Conservation (phyloP, 1,140 invertebrate genomes). For the Neotoxoptera formosana region DNA sequence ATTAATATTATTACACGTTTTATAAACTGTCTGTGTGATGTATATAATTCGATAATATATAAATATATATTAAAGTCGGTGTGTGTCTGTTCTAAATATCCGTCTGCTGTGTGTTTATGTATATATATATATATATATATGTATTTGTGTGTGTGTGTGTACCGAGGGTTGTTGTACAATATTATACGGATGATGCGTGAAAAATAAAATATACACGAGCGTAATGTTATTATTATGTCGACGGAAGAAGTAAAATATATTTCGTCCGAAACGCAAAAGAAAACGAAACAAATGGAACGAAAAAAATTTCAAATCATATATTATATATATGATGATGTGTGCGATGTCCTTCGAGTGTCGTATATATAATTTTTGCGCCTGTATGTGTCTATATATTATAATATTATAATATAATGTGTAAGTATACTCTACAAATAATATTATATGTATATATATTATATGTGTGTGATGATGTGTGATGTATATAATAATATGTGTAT, state of each 20-base stretch:
- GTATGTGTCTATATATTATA: not conserved
- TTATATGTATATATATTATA: not conserved
- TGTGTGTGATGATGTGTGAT: not conserved
- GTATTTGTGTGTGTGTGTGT: not conserved
- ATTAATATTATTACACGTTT: not conserved
- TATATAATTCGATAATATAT: conserved; percentile 3
- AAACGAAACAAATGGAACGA: conserved; percentile 7
- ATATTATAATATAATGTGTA: not conserved
- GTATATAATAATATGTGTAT: not conserved
- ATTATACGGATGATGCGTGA: not conserved
- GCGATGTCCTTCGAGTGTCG: conserved; percentile 14
- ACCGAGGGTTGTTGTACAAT: not conserved
- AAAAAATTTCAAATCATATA: not conserved
- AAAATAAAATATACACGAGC: conserved; percentile 27
- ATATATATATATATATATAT: not conserved
- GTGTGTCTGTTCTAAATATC: not conserved
- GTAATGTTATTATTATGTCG: not conserved
- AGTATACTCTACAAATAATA: not conserved
- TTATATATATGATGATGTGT: not conserved
- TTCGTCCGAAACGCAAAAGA: not conserved
- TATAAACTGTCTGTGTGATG: not conserved
- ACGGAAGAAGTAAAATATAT: not conserved
- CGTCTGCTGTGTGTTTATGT: too few relatives aligned
- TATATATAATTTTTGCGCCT: not conserved
- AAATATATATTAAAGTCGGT: not conserved